Evolutionary conservation across 2,888 invertebrate genomes (phyloP).

Genomic region (Archips xylosteana): DNA sequence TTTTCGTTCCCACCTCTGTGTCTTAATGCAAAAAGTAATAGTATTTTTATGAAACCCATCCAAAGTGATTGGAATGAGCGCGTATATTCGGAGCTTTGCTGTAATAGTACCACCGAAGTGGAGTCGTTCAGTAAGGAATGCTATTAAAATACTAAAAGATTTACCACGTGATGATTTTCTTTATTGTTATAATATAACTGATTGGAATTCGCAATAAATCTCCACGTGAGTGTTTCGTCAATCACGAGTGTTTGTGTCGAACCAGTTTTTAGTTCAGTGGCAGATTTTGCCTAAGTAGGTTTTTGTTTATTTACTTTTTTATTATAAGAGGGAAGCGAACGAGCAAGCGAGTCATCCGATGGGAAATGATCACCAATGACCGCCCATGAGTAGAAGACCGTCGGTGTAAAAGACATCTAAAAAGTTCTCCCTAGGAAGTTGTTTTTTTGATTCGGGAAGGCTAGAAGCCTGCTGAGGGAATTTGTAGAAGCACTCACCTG

Average conservation of each 20-base stretch:
- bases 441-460: too few relatives aligned
- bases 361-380: too few relatives aligned
- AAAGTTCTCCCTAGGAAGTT: too few relatives aligned
- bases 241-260: conserved; percentile 43
- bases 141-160: conserved; percentile 65
- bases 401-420: too few relatives aligned
- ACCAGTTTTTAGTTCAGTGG: not conserved
- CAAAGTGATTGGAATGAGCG: conserved; percentile 50
- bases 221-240: conserved; percentile 58
- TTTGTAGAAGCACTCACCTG: too few relatives aligned
- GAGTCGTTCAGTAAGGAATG: conserved; percentile 64
- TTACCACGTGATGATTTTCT: conserved; percentile 65
- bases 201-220: conserved; percentile 74
- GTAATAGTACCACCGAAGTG: conserved; percentile 65
- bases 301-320: too few relatives aligned
- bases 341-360: too few relatives aligned
- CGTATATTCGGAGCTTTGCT: conserved; percentile 68
- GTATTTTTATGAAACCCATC: conserved; percentile 22
- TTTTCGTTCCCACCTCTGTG: too few relatives aligned
- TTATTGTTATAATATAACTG: conserved; percentile 61
- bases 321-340: too few relatives aligned
- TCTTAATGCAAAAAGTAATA: not conserved
- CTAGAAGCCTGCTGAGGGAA: too few relatives aligned
- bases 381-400: too few relatives aligned
- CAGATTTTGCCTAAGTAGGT: not conserved